Conservation (phyloP, 2,888 invertebrate species). For the Cacoxenus indagator region DNA sequence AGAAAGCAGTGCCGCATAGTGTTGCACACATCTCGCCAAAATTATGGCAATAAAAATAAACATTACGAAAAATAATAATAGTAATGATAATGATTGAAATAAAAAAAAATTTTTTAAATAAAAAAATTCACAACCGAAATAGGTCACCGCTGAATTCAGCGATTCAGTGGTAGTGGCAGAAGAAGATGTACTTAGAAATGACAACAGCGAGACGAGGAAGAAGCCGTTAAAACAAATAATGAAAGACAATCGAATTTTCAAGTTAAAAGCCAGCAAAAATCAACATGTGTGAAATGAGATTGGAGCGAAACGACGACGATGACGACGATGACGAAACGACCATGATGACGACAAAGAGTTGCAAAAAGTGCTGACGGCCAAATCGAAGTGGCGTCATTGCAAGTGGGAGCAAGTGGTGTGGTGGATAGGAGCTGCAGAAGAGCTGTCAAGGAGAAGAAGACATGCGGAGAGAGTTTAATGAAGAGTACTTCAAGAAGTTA, state of each 20-base stretch:
- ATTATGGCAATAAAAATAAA: too few species aligned
- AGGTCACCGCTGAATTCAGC: background rate
- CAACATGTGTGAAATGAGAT: slow-evolving; percentile 49
- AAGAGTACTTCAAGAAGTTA: too few species aligned
- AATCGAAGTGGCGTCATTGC: slow-evolving; percentile 11
- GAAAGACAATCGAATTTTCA: slow-evolving; percentile 24
- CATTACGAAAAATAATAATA: background rate
- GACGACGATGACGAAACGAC: background rate
- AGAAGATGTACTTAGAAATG: background rate
- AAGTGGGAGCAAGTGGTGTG: background rate
- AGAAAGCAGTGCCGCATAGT: too few species aligned
- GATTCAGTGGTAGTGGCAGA: background rate
- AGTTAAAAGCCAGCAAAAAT: slow-evolving; percentile 38
- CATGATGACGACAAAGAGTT: slow-evolving; percentile 17
- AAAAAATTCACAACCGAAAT: background rate
- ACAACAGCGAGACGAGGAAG: slow-evolving; percentile 2
- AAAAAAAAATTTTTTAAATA: background rate
- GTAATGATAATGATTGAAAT: background rate
- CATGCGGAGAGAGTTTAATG: too few species aligned
- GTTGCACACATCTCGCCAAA: too few species aligned
- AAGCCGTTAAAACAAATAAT: slow-evolving; percentile 24
- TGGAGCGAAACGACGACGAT: background rate
- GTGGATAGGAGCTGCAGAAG: background rate
- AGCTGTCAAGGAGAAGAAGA: too few species aligned
- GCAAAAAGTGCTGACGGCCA: slow-evolving; percentile 1